Evolutionary conservation across 2,888 invertebrate genomes (phyloP).

Genomic region (Drosophila diplacantha): DNA sequence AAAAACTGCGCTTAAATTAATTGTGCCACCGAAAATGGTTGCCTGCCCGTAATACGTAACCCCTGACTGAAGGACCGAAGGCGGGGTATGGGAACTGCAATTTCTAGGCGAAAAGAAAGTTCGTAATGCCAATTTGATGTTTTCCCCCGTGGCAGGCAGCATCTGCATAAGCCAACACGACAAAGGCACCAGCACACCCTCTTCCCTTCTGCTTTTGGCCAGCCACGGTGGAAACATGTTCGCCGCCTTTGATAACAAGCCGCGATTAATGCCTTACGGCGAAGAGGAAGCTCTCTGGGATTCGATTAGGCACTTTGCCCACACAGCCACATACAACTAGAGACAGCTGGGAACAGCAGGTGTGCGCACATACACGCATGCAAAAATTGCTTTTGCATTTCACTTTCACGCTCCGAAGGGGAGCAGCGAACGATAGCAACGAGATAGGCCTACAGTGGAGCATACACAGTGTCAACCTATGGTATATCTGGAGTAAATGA

Average conservation of each 20-base stretch:
- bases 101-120: constrained; percentile 37
- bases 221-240: constrained; percentile 27
- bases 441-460: constrained; percentile 13
- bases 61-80: background rate
- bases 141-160: constrained; percentile 26
- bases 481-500: background rate
- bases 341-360: constrained; percentile 12
- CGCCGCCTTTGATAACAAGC: constrained; percentile 34
- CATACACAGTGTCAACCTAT: background rate
- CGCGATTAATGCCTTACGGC: constrained; percentile 38
- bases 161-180: constrained; percentile 20
- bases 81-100: constrained; percentile 10
- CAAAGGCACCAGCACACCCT: constrained; percentile 3
- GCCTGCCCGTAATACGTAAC: constrained; percentile 19
- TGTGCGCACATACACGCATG: constrained; percentile 17
- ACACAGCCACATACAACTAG: constrained; percentile 1
- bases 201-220: constrained; percentile 7
- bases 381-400: constrained; percentile 49
- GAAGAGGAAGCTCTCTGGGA: constrained; percentile 23
- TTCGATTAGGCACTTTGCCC: constrained; percentile 31
- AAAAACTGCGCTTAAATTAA: constrained; percentile 37
- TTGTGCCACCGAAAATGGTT: constrained; percentile 19
- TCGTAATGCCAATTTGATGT: constrained; percentile 38
- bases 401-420: constrained; percentile 44
- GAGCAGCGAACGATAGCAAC: constrained; percentile 21